These are phyloP conservation scores for Hylia prasina DNA, from an alignment of 2,113 vertebrate species.

Conservation along the genomic window DNA sequence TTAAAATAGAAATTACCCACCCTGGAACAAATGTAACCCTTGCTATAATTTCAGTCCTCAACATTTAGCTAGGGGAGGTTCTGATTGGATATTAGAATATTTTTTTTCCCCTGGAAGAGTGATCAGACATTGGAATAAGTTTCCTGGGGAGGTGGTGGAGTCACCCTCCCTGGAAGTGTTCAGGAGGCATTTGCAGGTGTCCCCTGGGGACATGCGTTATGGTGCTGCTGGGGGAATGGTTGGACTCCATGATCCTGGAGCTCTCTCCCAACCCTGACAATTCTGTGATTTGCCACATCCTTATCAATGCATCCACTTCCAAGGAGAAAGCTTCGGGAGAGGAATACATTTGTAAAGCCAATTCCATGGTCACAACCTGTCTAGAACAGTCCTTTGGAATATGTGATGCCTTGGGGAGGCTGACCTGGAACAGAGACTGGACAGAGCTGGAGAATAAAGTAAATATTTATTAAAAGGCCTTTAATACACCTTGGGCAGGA, in stretches of 20 bases:
- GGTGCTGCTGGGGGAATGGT: too few species aligned
- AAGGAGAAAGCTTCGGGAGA: background rate
- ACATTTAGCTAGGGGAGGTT: background rate
- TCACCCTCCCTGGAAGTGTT: background rate
- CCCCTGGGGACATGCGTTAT: background rate
- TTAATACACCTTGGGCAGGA: background rate
- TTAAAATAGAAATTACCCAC: background rate
- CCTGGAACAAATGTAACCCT: background rate
- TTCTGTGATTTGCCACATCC: background rate
- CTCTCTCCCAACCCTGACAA: fast-evolving
- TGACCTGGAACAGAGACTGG: background rate
- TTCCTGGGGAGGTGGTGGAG: background rate
- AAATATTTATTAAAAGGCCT: background rate
- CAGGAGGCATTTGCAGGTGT: background rate
- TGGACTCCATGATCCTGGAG: background rate
- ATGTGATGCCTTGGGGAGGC: too few species aligned
- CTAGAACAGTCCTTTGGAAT: background rate
- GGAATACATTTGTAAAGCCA: background rate
- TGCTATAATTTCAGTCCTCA: background rate
- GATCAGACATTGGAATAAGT: background rate
- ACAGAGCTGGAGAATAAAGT: background rate
- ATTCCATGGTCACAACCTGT: background rate
- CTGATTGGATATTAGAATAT: background rate
- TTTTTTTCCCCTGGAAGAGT: background rate
- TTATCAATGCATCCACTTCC: background rate